These are phyloP conservation scores for Tribolium freemani DNA, from an alignment of 2,888 invertebrate genomes.

Conservation along the genomic window DNA sequence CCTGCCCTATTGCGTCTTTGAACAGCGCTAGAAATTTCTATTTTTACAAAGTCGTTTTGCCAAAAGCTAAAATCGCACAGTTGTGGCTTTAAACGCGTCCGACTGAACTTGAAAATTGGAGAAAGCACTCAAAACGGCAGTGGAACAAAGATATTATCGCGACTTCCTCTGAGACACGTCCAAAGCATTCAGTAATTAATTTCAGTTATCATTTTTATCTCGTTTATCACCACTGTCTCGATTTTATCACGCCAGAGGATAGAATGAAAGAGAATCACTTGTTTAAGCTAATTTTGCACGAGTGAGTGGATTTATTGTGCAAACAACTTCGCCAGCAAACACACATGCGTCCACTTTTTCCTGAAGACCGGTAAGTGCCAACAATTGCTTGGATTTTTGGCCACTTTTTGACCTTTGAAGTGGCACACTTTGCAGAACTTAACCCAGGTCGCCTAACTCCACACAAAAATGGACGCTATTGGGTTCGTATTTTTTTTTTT, in stretches of 20 bases:
- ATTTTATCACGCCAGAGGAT: background rate
- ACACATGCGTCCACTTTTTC: conserved; percentile 1
- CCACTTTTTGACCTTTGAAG: background rate
- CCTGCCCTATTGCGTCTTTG: background rate
- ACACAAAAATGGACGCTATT: conserved; percentile 15
- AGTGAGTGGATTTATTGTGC: conserved; percentile 14
- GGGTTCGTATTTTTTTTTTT: conserved; percentile 2
- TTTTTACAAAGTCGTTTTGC: background rate
- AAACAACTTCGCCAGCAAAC: background rate
- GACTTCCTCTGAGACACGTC: background rate
- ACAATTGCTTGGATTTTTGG: background rate
- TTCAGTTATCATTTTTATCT: background rate
- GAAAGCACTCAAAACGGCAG: background rate
- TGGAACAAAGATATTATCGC: background rate
- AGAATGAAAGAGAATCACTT: conserved; percentile 14
- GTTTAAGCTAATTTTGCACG: conserved; percentile 9
- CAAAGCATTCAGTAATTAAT: background rate
- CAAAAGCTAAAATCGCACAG: background rate
- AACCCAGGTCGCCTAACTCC: background rate
- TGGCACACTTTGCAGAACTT: background rate
- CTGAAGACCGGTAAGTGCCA: background rate
- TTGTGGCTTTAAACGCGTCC: background rate
- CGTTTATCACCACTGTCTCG: background rate
- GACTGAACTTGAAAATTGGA: background rate
- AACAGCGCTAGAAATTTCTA: background rate